Evolutionary conservation across 1,140 invertebrate species (phyloP), one percentile per base, ranked within the genome.

Genomic region (Coptotermes formosanus): DNA sequence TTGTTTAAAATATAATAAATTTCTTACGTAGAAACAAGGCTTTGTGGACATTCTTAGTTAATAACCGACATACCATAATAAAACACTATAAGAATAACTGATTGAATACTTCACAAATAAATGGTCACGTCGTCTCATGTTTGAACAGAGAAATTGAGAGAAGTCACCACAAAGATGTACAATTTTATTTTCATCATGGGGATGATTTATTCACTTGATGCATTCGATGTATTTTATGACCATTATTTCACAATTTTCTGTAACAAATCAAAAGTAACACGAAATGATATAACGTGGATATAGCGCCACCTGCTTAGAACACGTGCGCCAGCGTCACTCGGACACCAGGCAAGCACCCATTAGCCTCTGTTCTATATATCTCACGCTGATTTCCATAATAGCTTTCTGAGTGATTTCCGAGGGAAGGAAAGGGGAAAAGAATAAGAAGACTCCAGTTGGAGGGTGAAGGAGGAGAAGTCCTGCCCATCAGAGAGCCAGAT

Each of bases 341-440:
- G 64, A 75, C 64, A 75, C 52, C 14, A 55, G 52, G 52, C 16
- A 55, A 21, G 52, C 52, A 55, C 64, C 83, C 83, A 84, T 84
- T 84, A 84, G 83, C 14, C 83, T 52, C 21, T 52, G 43, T 30
- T 75, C 64, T 75, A 75, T 75, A 75, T 75, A 75, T 75, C 64
- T 75, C n/a, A 75, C 64, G 7, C 25, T 75, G 64, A 87, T 87
- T 87, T 87, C 81, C 87, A 87, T 88, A 88, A 88, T 88, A 88
- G 87, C 83, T 88, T 88, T 85, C 87, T 88, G 87, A 88, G 87
- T 87, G 87, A 88, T 86, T 87, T 86, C 84, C 48, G 83, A 87
- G 85, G 48, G 52, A 52, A 84, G n/a, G 83, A 45, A 84, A 52
- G 30, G 38, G 48, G 21, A 23, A 64, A 19, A 23, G 25, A 30